Evolutionary conservation across 2,113 vertebrate species (phyloP).

Genomic region (Chitala chitala): DNA sequence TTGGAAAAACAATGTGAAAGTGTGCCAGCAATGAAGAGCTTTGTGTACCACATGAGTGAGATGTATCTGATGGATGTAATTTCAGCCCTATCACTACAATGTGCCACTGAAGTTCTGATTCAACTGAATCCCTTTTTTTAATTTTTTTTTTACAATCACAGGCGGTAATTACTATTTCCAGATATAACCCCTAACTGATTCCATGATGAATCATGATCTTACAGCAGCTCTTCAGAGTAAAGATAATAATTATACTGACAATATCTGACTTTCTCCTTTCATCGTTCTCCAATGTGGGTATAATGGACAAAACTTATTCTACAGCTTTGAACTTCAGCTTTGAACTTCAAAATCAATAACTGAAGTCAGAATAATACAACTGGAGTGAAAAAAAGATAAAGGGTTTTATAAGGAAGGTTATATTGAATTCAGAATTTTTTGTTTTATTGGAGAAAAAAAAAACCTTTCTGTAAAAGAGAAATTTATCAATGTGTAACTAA

Average conservation of each 20-base stretch:
- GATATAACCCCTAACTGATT: neutral
- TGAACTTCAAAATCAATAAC: constrained; percentile 1
- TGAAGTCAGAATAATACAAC: neutral
- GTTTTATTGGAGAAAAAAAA: neutral
- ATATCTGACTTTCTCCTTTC: neutral
- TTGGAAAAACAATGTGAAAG: neutral
- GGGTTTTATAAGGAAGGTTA: neutral
- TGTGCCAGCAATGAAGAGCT: neutral
- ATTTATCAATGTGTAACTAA: constrained; percentile 3
- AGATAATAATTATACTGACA: constrained; percentile 21
- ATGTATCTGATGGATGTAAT: neutral
- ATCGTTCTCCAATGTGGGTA: neutral
- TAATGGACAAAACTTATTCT: neutral
- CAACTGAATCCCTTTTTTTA: constrained; percentile 25
- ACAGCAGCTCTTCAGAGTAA: constrained; percentile 14
- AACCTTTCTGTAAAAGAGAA: neutral
- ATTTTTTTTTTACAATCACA: constrained; percentile 19
- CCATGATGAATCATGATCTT: constrained; percentile 13
- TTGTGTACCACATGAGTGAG: neutral
- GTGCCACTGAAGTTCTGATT: constrained; percentile 16
- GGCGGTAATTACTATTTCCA: constrained; percentile 9
- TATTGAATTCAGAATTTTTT: neutral
- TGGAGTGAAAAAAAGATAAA: neutral
- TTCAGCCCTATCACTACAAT: neutral
- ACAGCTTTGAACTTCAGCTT: constrained; percentile 1